A percentile compares a stretch with the other conserved stretches of the same genome.
These are phyloP conservation scores for Psittacula derbiana DNA, from an alignment of 2,797 vertebrate species.

Conservation along the genomic window DNA sequence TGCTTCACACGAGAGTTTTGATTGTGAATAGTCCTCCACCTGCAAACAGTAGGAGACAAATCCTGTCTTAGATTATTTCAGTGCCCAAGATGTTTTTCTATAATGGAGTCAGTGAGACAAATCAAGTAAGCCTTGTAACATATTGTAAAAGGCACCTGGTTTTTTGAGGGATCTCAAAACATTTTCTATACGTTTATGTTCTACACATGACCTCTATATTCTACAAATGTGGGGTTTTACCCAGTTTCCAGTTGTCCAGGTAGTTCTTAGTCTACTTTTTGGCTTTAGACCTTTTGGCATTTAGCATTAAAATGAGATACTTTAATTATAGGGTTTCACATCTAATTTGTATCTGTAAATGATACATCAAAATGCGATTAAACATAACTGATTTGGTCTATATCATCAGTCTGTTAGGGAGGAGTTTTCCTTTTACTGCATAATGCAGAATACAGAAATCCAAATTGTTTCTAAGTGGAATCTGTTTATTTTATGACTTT, in stretches of 20 bases:
- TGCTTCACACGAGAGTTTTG: background rate
- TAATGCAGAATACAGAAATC: background rate
- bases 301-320: background rate
- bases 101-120: background rate
- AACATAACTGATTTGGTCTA: background rate
- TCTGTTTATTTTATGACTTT: background rate
- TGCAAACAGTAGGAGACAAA: background rate
- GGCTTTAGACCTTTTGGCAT: background rate
- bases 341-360: background rate
- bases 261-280: background rate
- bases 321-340: background rate
- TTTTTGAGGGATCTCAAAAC: background rate
- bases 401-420: background rate
- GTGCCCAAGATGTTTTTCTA: background rate
- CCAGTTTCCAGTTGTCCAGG: background rate
- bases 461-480: background rate
- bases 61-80: background rate
- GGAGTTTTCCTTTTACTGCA: background rate
- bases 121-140: background rate
- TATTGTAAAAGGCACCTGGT: background rate
- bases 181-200: background rate
- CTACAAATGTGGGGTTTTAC: background rate
- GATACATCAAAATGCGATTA: background rate
- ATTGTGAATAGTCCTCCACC: background rate
- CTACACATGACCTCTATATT: background rate